Percentiles rank a stretch among this genome's conserved stretches.
Evolutionary conservation across 2,888 invertebrate genomes (phyloP).

Genomic region (Polietes domitor): DNA sequence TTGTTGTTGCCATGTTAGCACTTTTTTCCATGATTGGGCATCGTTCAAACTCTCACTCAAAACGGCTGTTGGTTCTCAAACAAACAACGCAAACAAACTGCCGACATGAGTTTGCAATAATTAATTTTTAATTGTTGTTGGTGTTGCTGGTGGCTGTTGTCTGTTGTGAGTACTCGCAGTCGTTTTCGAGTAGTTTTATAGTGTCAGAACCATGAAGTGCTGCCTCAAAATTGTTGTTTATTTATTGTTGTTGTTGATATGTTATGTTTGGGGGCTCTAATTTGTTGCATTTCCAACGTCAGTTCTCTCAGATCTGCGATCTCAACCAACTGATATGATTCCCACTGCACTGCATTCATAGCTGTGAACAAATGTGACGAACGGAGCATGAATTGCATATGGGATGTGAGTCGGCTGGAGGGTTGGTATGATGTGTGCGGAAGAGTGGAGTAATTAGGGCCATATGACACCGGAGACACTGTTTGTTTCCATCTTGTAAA

Average conservation of each 20-base stretch:
- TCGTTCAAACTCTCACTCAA: neutral
- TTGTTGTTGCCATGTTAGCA: neutral
- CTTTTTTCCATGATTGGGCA: neutral
- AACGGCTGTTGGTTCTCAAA: conserved; percentile 22
- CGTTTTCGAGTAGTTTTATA: neutral
- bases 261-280: neutral
- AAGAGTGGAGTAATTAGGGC: too few relatives aligned
- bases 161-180: neutral
- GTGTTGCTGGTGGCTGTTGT: neutral
- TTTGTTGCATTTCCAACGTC: conserved; percentile 32
- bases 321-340: conserved; percentile 13
- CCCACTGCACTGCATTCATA: neutral
- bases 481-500: too few relatives aligned
- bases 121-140: conserved; percentile 51
- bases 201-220: conserved; percentile 16
- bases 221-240: neutral
- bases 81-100: neutral
- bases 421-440: neutral
- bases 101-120: conserved; percentile 47
- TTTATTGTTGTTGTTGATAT: neutral
- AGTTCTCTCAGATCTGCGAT: neutral
- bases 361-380: neutral
- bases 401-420: neutral
- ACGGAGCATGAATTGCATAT: neutral
- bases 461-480: too few relatives aligned